Conservation (phyloP, 2,797 vertebrate species). For the Heliangelus exortis region DNA sequence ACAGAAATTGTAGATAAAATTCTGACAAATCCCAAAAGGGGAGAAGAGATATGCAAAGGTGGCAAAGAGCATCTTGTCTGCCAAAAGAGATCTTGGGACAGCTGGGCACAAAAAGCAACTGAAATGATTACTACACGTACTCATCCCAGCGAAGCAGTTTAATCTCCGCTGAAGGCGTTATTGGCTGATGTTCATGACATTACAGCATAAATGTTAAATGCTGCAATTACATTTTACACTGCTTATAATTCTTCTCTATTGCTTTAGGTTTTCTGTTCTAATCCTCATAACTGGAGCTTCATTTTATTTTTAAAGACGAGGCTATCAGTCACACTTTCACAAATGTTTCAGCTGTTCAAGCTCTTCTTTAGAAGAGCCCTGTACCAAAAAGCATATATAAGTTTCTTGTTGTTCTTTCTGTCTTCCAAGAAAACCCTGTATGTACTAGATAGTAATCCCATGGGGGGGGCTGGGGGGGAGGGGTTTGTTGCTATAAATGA, state of each 20-base stretch:
- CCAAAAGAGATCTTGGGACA: neutral
- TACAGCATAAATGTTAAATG: conserved; percentile 43
- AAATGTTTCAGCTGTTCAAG: neutral
- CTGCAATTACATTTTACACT: conserved; percentile 25
- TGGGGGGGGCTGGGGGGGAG: neutral
- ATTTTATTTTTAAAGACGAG: neutral
- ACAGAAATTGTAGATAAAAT: neutral
- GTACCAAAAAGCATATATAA: neutral
- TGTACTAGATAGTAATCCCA: neutral
- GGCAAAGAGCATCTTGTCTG: neutral
- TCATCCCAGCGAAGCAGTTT: neutral
- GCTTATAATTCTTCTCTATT: neutral
- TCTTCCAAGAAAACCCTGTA: neutral
- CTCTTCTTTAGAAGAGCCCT: neutral
- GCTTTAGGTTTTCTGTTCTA: neutral
- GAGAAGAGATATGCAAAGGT: neutral
- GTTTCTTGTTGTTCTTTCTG: neutral
- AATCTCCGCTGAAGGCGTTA: conserved; percentile 27
- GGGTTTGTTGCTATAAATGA: neutral
- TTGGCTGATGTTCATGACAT: neutral
- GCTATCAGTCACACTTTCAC: neutral
- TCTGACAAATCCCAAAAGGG: neutral
- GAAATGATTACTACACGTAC: neutral
- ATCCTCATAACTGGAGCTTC: neutral
- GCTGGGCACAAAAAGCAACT: neutral